phyloP scores from a whole-genome alignment of 1,140 invertebrate species.

The Zaprionus africanus region DNA sequence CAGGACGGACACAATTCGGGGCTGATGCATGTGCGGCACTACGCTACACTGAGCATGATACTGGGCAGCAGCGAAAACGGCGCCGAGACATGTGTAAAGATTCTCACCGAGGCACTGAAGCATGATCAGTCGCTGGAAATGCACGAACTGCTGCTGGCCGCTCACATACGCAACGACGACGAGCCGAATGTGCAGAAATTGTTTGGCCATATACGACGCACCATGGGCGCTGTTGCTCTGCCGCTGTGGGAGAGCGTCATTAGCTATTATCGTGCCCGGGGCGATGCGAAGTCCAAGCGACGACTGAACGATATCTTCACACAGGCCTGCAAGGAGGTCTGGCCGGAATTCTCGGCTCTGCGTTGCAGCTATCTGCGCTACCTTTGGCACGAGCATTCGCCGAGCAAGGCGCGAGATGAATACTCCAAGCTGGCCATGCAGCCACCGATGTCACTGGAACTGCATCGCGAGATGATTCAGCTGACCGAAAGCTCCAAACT shows the following conservation, averaged over 20 bases:
- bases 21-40: constrained; percentile 68
- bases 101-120: constrained; percentile 64
- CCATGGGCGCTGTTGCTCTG: constrained; percentile 41
- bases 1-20: constrained; percentile 68
- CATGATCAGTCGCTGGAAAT: constrained; percentile 55
- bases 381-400: constrained; percentile 65
- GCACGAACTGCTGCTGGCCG: constrained; percentile 64
- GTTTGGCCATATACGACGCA: constrained; percentile 55
- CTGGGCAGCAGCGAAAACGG: constrained; percentile 55
- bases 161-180: constrained; percentile 60
- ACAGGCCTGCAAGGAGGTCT: constrained; percentile 59
- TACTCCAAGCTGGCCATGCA: constrained; percentile 65
- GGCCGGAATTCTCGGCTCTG: constrained; percentile 60
- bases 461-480: constrained; percentile 73
- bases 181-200: constrained; percentile 58
- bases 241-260: constrained; percentile 65
- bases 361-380: constrained; percentile 70
- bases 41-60: constrained; percentile 59
- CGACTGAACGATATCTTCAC: constrained; percentile 64
- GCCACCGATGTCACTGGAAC: constrained; percentile 67
- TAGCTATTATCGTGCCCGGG: constrained; percentile 60
- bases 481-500: constrained; percentile 57
- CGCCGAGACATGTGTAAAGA: constrained; percentile 42
- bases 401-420: constrained; percentile 61
- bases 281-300: constrained; percentile 36